phyloP scores from a whole-genome alignment of 2,888 invertebrate genomes.

The Euproctis similis region DNA sequence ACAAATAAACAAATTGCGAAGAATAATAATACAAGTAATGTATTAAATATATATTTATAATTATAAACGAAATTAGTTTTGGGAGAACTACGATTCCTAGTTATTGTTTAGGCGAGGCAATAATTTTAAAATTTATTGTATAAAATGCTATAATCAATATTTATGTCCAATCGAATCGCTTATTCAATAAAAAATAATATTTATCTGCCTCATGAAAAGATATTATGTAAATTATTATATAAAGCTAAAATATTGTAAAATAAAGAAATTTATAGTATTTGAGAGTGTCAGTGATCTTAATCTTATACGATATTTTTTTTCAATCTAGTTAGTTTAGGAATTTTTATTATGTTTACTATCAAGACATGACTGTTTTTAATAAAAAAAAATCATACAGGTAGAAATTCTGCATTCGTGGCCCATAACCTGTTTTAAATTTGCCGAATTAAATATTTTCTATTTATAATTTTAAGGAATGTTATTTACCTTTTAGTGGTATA shows the following conservation, averaged over 20 bases:
- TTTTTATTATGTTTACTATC: slow-evolving; percentile 1
- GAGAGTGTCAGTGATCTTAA: slow-evolving; percentile 16
- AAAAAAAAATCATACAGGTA: not conserved
- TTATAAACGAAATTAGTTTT: slow-evolving; percentile 4
- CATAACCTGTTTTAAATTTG: slow-evolving; percentile 32
- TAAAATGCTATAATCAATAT: not conserved
- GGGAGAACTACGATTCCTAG: slow-evolving; percentile 14
- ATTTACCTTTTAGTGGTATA: slow-evolving; percentile 60
- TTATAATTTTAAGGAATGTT: slow-evolving; percentile 62
- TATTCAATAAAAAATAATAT: slow-evolving; percentile 10
- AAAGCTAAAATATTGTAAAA: slow-evolving; percentile 9
- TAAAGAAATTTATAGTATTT: slow-evolving; percentile 9
- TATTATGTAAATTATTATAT: slow-evolving; percentile 12
- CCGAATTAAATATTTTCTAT: slow-evolving; percentile 49
- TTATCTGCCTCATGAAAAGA: slow-evolving; percentile 14
- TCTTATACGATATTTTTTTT: no score
- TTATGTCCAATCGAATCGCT: slow-evolving; percentile 6
- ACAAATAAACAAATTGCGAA: no score
- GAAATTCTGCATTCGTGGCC: not conserved
- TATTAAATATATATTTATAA: no score
- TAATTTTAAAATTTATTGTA: slow-evolving; percentile 11
- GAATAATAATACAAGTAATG: no score
- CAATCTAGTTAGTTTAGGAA: no score
- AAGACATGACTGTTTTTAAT: not conserved
- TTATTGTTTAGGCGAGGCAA: slow-evolving; percentile 18